These are phyloP conservation scores for Piaya cayana DNA, from an alignment of 2,113 vertebrate genomes.

Conservation along the genomic window DNA sequence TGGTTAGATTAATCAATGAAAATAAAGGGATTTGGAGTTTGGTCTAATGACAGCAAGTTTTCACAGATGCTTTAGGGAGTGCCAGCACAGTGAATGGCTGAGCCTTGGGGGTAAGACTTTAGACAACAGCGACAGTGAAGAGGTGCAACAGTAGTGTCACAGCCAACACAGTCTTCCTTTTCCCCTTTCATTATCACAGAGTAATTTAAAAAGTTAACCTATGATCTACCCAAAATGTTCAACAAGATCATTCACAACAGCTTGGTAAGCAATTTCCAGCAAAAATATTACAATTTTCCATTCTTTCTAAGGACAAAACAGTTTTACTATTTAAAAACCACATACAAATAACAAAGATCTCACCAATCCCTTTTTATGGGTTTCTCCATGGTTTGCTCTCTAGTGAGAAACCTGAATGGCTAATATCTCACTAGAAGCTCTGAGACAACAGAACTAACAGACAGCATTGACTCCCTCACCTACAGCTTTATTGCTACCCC, in stretches of 20 bases:
- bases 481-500: fast-evolving
- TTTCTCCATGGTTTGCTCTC: not conserved
- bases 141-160: not conserved
- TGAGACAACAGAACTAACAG: not conserved
- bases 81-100: not conserved
- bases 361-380: not conserved
- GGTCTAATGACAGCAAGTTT: not conserved
- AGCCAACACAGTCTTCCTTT: not conserved
- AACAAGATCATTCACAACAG: not conserved
- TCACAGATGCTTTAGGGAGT: fast-evolving
- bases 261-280: not conserved
- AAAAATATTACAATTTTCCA: not conserved
- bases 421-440: not conserved
- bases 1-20: not conserved
- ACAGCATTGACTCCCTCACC: not conserved
- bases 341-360: not conserved
- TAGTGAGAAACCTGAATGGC: not conserved
- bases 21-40: not conserved
- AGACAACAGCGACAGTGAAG: not conserved
- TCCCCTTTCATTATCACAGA: not conserved
- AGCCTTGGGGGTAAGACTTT: not conserved
- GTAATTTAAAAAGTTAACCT: not conserved
- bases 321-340: not conserved
- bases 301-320: not conserved
- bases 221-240: not conserved